phyloP scores from a whole-genome alignment of 2,797 vertebrate genomes.

The Amazona ochrocephala region DNA sequence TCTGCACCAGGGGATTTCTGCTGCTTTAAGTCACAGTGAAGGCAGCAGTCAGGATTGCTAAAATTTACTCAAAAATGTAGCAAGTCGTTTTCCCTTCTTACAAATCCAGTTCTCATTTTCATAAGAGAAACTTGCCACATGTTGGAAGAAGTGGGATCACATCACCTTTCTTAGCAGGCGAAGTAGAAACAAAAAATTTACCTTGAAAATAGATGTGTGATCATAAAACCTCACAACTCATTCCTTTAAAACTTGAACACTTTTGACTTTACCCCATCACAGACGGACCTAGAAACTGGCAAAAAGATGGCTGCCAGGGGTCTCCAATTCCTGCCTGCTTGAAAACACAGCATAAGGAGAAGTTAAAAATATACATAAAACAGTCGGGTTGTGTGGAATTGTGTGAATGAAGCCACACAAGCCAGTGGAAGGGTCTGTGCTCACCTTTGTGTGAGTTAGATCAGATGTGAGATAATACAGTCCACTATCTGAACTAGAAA shows the following conservation, averaged over 20 bases:
- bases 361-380: neutral
- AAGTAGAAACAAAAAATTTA: neutral
- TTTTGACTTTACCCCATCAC: neutral
- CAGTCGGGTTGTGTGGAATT: neutral
- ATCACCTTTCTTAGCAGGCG: neutral
- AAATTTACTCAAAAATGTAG: neutral
- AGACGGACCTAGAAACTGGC: neutral
- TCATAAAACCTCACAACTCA: neutral
- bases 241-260: neutral
- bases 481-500: neutral
- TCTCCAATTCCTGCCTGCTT: neutral
- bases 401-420: fast-evolving
- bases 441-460: neutral
- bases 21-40: neutral
- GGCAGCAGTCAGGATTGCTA: too few relatives aligned
- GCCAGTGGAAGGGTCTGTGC: neutral
- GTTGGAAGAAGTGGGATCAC: neutral
- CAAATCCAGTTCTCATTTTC: neutral
- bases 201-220: neutral
- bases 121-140: neutral
- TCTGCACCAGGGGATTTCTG: neutral
- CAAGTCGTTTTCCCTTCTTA: neutral
- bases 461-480: neutral
- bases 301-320: neutral
- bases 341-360: neutral